Base-by-base conservation (phyloP, 30 jellyfish, hydroid and myxozoan genomes). In the Aurelia sp. region DNA sequence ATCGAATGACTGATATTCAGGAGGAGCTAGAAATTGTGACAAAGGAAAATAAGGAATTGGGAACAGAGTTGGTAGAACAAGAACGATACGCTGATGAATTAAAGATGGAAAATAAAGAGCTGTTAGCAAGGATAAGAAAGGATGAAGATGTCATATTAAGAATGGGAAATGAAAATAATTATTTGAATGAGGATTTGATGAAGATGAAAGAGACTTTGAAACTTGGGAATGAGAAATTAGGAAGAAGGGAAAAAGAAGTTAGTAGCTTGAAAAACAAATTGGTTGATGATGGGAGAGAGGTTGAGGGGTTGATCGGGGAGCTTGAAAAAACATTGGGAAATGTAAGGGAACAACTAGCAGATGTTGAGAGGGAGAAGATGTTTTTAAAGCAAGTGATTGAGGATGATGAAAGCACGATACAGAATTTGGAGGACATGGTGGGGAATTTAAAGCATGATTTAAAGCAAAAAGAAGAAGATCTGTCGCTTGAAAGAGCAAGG, bases 301-400 rank as follows among this genome's bases (percentile, higher is more conserved):
- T 82, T 10, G 92, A 82, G 67, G 85, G 61, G 11, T 70, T 82
- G 80, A 58, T 82, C n/a, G 79, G 44, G 10, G 33, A 82, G 21
- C 55, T 82, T 11, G 92, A 82, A 44, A 48, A 50, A 23, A 82
- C 92, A 59, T 82, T 82, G 62, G 22, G 74, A 17, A 64, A 71
- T 57, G 92, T 82, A 6, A 71, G 62, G 31, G 66, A 62, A 23
- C 92, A 82, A 69, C 21, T 82, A 4, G 53, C 18, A 4, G 53
- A 12, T 30, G 92, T 82, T n/a, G 92, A 82, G 64, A 22, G 62
- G 11, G 92, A 82, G 72, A 82, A 82, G 35, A 53, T 23, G 18
- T 31, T 55, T n/a, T 41, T 82, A 66, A 69, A 58, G 60, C 74
- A 71, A 7, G 21, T 67, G 18, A 61, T 82, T 48, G 79, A 69